Percentiles rank a stretch among this genome's conserved stretches.
Conservation (phyloP, 2,797 vertebrate species). For the Mallotus villosus region DNA sequence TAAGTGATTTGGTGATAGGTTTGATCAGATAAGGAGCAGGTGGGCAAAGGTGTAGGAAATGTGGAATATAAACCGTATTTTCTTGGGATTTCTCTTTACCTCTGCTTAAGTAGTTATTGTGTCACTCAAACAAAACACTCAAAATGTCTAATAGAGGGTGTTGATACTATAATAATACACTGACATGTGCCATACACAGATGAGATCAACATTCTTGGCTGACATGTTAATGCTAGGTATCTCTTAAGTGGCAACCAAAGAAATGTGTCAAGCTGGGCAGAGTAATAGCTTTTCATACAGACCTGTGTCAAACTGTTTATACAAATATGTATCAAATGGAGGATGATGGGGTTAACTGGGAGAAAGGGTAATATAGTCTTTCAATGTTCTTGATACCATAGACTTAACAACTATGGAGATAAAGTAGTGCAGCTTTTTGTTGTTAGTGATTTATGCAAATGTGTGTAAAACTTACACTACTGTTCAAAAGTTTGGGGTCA, state of each 20-base stretch:
- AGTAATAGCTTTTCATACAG: neutral
- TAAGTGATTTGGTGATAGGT: too few species aligned
- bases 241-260: neutral
- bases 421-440: too few species aligned
- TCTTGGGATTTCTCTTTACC: conserved; percentile 19
- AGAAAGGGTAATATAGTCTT: too few species aligned
- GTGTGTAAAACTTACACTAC: too few species aligned
- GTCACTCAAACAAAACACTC: conserved; percentile 7
- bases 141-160: conserved; percentile 18
- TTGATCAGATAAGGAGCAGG: neutral
- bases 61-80: conserved; percentile 26
- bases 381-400: too few species aligned
- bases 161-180: conserved; percentile 16
- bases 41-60: neutral
- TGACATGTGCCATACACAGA: conserved; percentile 11
- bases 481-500: too few species aligned
- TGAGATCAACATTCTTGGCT: conserved; percentile 28
- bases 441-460: too few species aligned
- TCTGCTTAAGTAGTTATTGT: conserved; percentile 11
- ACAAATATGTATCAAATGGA: too few species aligned
- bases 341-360: too few species aligned
- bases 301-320: neutral
- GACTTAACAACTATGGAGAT: too few species aligned
- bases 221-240: conserved; percentile 11
- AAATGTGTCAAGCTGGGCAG: neutral